phyloP scores from a whole-genome alignment of 2,797 vertebrate species.

The Siniperca scherzeri region DNA sequence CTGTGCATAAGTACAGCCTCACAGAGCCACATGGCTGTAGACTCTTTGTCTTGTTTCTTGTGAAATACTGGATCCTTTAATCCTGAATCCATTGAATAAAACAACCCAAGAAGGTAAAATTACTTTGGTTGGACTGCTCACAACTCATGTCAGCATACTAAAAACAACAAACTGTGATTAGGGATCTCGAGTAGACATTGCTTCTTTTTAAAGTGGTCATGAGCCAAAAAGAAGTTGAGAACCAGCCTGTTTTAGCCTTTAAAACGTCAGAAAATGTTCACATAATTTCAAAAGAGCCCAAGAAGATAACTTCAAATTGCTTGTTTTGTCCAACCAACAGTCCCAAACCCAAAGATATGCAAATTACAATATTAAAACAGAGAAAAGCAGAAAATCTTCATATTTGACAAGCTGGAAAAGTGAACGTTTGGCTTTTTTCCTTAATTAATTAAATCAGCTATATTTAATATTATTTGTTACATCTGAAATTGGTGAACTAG shows the following conservation, averaged over 20 bases:
- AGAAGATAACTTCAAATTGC: background rate
- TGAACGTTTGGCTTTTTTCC: background rate
- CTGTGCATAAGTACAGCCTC: background rate
- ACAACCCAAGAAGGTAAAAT: background rate
- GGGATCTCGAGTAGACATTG: background rate
- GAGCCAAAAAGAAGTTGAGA: background rate
- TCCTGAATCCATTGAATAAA: background rate
- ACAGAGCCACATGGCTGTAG: background rate
- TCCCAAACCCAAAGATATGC: background rate
- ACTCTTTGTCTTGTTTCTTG: background rate
- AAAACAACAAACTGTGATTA: background rate
- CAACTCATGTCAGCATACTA: background rate
- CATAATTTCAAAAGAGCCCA: constrained; percentile 6
- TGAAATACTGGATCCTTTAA: constrained; percentile 12
- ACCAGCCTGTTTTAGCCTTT: background rate
- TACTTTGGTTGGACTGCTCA: background rate
- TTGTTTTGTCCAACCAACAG: background rate
- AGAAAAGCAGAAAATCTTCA: background rate
- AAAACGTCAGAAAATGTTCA: background rate
- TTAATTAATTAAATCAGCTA: background rate
- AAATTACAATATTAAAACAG: background rate
- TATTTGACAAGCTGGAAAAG: background rate
- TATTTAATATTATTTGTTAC: background rate
- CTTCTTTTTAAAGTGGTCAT: background rate
- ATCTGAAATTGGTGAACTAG: background rate